These are phyloP conservation scores for Oryctolagus cuniculus DNA, from an alignment of 2,113 vertebrate species.

Conservation along the genomic window mOryCun1.1 NC_091438.1:97884501-97885000, in stretches of 20 bases:
- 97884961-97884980: slow-evolving; percentile 56
- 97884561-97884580: neutral
- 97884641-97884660: slow-evolving; percentile 7
- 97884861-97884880: slow-evolving; percentile 42
- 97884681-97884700: neutral
- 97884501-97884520: neutral
- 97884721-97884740: neutral
- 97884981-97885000: neutral
- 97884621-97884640: neutral
- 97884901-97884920: neutral
- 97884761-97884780: neutral
- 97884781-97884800: accelerated
- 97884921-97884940: neutral
- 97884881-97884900: slow-evolving; percentile 54
- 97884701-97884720: neutral
- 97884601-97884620: slow-evolving; percentile 16
- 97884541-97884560: neutral
- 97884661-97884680: neutral
- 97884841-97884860: neutral
- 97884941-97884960: neutral
- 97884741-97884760: neutral
- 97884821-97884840: neutral
- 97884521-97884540: neutral
- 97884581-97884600: neutral
- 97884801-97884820: accelerated